A percentile compares a stretch with the other conserved stretches of the same genome.
phyloP scores from a whole-genome alignment of 2,888 invertebrate genomes.

The Polydrusus cervinus region DNA sequence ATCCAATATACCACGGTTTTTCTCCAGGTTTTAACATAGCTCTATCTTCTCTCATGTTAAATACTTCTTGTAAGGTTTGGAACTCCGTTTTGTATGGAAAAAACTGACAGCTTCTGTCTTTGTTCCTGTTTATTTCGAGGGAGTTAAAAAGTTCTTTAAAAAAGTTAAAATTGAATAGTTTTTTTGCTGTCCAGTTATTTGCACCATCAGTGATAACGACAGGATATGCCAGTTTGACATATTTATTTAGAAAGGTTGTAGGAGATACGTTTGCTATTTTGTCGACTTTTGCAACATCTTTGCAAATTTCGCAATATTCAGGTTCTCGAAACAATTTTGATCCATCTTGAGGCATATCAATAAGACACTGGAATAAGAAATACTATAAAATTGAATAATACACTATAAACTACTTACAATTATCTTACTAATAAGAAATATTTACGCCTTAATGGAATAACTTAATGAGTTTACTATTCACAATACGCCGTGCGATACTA shows the following conservation, averaged over 20 bases:
- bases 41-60: conserved; percentile 84
- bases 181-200: conserved; percentile 84
- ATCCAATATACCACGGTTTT: conserved; percentile 79
- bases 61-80: conserved; percentile 83
- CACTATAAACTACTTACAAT: no score
- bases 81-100: conserved; percentile 95
- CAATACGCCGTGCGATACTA: no score
- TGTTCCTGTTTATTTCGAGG: conserved; percentile 65
- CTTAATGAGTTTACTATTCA: no score
- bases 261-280: conserved; percentile 80
- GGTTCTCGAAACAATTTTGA: conserved; percentile 81
- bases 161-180: conserved; percentile 80
- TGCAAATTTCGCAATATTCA: conserved; percentile 87
- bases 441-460: no score
- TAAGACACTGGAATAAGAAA: conserved; percentile 64
- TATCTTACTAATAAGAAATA: no score
- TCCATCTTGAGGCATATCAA: conserved; percentile 66
- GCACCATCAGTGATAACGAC: conserved; percentile 91
- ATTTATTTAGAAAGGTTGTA: conserved; percentile 81
- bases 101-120: conserved; percentile 85
- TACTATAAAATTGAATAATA: no score
- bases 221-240: conserved; percentile 85
- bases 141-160: conserved; percentile 85
- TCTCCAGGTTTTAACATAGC: conserved; percentile 74
- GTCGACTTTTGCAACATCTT: conserved; percentile 76